Percentiles rank a stretch among this genome's conserved stretches.
These are phyloP conservation scores for Lysandra coridon DNA, from an alignment of 2,888 invertebrate genomes.

Conservation along the genomic window DNA sequence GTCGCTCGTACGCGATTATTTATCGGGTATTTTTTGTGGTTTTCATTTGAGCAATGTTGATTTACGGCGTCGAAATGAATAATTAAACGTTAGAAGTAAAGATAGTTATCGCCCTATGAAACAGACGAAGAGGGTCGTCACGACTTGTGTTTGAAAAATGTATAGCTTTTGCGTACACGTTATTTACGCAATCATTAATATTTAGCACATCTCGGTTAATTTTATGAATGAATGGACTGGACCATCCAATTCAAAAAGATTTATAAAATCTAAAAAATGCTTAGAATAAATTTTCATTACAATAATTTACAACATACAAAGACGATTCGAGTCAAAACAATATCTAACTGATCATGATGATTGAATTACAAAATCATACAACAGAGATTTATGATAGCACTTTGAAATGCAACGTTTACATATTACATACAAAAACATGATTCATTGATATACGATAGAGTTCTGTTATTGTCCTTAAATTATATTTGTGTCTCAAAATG, in stretches of 20 bases:
- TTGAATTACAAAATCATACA: slow-evolving; percentile 1
- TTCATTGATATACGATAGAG: slow-evolving; percentile 7
- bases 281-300: not conserved
- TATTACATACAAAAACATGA: slow-evolving; percentile 29
- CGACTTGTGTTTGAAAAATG: not conserved
- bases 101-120: not conserved
- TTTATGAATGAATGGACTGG: too few species aligned
- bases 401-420: slow-evolving; percentile 18
- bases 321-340: not conserved
- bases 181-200: not conserved
- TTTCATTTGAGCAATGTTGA: slow-evolving; percentile 6
- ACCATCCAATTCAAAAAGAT: too few species aligned
- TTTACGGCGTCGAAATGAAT: slow-evolving; percentile 7
- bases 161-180: not conserved
- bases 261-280: not conserved
- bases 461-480: slow-evolving; percentile 29
- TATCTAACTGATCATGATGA: not conserved
- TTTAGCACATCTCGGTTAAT: not conserved
- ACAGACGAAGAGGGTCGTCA: not conserved
- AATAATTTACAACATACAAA: not conserved
- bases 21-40: not conserved
- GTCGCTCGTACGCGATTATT: slow-evolving; percentile 2
- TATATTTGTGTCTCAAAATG: slow-evolving; percentile 42
- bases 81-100: not conserved
- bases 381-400: slow-evolving; percentile 1